Percentiles rank a stretch among this genome's conserved stretches.
phyloP scores from a whole-genome alignment of 53 echinoderm and acorn worm genomes.

The Echinometra lucunter region DNA sequence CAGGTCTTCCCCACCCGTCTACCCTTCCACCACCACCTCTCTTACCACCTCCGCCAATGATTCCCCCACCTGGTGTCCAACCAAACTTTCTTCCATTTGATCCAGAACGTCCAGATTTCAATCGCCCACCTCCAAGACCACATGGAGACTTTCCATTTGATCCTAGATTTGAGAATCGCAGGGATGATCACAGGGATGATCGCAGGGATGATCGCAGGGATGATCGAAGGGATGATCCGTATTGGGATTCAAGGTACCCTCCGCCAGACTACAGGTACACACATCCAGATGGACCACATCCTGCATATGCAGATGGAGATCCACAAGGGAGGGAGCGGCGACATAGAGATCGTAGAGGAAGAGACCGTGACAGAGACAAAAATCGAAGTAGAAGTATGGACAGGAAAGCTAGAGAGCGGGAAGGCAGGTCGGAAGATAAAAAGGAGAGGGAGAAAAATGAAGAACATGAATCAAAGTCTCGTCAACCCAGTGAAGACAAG shows the following conservation, averaged over 20 bases:
- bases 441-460: constrained; percentile 66
- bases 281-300: constrained; percentile 63
- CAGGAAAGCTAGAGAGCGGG: constrained; percentile 67
- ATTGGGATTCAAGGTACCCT: constrained; percentile 3
- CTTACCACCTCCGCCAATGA: constrained; percentile 12
- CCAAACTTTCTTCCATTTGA: constrained; percentile 15
- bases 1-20: constrained; percentile 33
- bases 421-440: constrained; percentile 45
- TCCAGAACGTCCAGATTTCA: constrained; percentile 43
- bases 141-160: constrained; percentile 30
- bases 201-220: constrained; percentile 18
- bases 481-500: constrained; percentile 47
- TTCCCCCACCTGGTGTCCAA: constrained; percentile 32
- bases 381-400: constrained; percentile 62
- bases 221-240: constrained; percentile 1
- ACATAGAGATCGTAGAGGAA: constrained; percentile 72
- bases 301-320: constrained; percentile 15
- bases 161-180: constrained; percentile 41
- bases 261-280: constrained; percentile 68
- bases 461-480: constrained; percentile 63
- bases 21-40: constrained; percentile 54
- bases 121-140: constrained; percentile 49
- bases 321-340: neutral
- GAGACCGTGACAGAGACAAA: constrained; percentile 63
- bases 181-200: constrained; percentile 43